These are phyloP conservation scores for Bombus sylvicola DNA, from an alignment of 1,140 invertebrate species.

Conservation along the genomic window DNA sequence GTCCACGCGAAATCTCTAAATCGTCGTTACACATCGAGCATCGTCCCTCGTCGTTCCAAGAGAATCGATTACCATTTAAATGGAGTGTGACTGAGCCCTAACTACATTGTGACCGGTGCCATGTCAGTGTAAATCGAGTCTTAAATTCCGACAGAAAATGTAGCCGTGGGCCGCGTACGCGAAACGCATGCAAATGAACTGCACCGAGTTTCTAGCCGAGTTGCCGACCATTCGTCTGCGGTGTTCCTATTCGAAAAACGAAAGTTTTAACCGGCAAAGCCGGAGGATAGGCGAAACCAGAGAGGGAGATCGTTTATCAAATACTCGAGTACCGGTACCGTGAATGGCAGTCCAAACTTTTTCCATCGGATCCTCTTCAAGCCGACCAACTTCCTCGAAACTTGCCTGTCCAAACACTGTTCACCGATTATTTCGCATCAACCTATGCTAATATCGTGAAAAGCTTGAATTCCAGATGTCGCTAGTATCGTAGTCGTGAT, in stretches of 20 bases:
- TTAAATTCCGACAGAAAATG: constrained; percentile 26
- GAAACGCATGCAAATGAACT: constrained; percentile 10
- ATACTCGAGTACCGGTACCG: constrained; percentile 21
- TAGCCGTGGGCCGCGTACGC: background rate
- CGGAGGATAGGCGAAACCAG: background rate
- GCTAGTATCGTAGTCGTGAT: background rate
- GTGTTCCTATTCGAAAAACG: background rate
- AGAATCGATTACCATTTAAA: constrained; percentile 44
- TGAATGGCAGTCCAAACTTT: constrained; percentile 11
- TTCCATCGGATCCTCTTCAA: constrained; percentile 30
- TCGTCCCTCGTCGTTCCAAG: background rate
- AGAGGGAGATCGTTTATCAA: constrained; percentile 23
- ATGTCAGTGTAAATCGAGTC: background rate
- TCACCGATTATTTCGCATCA: constrained; percentile 27
- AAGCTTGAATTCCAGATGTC: background rate
- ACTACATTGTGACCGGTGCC: background rate
- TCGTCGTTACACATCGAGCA: background rate
- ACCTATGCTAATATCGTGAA: background rate
- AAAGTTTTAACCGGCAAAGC: background rate
- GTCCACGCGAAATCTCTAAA: background rate
- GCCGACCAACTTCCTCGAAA: background rate
- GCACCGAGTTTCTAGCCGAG: background rate
- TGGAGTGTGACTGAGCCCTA: background rate
- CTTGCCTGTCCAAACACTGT: constrained; percentile 27
- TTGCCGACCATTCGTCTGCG: background rate